These are phyloP conservation scores for Scytalopus superciliaris DNA, from an alignment of 2,113 vertebrate genomes.

Conservation along the genomic window DNA sequence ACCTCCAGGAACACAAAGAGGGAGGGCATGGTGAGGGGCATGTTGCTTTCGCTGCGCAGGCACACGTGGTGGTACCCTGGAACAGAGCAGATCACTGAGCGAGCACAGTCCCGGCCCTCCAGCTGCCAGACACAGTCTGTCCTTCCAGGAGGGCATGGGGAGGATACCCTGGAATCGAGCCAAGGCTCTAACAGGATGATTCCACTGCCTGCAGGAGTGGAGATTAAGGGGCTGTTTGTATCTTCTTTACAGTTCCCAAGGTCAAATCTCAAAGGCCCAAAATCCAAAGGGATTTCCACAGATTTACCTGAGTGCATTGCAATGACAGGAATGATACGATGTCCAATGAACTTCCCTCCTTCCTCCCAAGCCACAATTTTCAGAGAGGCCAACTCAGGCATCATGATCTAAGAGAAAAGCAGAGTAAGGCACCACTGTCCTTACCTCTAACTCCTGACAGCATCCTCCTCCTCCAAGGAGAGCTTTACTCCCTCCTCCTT, in stretches of 20 bases:
- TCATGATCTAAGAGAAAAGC: constrained; percentile 83
- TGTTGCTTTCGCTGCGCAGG: constrained; percentile 91
- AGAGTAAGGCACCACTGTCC: not conserved
- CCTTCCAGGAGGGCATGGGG: not conserved
- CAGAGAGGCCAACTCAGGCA: constrained; percentile 91
- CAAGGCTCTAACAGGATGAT: not conserved
- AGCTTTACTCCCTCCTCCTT: not conserved
- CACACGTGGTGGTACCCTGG: constrained; percentile 95
- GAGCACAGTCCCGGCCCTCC: not conserved
- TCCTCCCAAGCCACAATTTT: constrained; percentile 90
- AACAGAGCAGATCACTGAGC: not conserved
- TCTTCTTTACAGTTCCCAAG: not conserved
- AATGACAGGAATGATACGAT: constrained; percentile 90
- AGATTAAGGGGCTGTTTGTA: not conserved
- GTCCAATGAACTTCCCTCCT: constrained; percentile 93
- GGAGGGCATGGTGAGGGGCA: constrained; percentile 89
- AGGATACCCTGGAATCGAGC: not conserved
- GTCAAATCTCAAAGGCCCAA: not conserved
- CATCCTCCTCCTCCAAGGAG: not conserved
- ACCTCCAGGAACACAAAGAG: constrained; percentile 93
- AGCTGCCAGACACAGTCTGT: not conserved
- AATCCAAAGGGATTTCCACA: not conserved
- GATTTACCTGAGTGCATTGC: constrained; percentile 87
- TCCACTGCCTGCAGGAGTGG: not conserved
- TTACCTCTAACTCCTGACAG: not conserved